Conservation (phyloP, 2,113 vertebrate genomes). For the Callipepla squamata region DNA sequence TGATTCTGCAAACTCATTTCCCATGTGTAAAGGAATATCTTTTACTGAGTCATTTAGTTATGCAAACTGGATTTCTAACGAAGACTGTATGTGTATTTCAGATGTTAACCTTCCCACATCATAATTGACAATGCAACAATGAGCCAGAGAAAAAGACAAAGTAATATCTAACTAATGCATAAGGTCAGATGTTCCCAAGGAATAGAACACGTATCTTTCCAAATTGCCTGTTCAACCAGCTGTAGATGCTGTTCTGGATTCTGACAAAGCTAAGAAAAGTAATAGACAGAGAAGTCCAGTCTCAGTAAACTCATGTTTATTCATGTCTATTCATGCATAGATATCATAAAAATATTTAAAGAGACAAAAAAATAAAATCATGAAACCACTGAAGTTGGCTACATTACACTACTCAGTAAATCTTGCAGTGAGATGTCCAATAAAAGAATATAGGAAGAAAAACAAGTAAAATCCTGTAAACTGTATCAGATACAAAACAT, state of each 20-base stretch:
- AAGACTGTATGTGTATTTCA: neutral
- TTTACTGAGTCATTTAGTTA: neutral
- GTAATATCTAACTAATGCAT: neutral
- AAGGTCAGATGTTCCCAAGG: neutral
- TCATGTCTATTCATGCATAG: neutral
- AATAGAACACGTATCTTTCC: neutral
- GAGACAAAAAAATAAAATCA: neutral
- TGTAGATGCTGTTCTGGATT: accelerated
- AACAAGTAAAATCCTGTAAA: neutral
- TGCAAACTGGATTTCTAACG: neutral
- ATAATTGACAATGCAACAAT: accelerated
- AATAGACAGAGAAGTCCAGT: neutral
- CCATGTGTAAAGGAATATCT: neutral
- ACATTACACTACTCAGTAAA: neutral
- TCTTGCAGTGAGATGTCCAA: neutral
- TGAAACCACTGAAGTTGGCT: neutral
- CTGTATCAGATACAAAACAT: neutral
- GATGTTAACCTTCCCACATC: neutral
- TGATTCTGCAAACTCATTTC: neutral
- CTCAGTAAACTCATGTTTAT: neutral
- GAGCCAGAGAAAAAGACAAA: neutral
- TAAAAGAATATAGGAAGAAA: accelerated
- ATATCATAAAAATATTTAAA: neutral
- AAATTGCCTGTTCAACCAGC: neutral
- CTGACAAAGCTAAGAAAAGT: accelerated